Evolutionary conservation across 2,888 invertebrate species (phyloP).

Genomic region (Metallyticus violacea): DNA sequence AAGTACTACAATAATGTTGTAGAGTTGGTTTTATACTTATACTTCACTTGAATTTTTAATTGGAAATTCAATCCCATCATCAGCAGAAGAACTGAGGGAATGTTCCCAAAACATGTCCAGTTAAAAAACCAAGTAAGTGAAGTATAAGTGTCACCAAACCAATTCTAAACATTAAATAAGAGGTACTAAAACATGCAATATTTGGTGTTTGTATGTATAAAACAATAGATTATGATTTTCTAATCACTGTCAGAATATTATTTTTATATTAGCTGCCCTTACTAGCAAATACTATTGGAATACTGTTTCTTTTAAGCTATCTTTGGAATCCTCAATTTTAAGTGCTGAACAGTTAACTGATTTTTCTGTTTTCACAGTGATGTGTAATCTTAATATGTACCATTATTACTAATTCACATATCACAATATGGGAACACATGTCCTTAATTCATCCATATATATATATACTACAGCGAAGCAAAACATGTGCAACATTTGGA

Average conservation of each 20-base stretch:
- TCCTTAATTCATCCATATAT: neutral
- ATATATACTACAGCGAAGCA: neutral
- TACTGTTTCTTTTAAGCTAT: neutral
- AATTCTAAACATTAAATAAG: too few relatives aligned
- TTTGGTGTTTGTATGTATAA: neutral
- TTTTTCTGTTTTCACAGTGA: neutral
- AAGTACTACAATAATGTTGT: too few relatives aligned
- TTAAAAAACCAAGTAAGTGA: too few relatives aligned
- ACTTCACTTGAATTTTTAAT: too few relatives aligned
- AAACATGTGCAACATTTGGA: neutral
- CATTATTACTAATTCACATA: neutral
- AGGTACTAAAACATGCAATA: neutral
- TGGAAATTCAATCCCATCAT: too few relatives aligned
- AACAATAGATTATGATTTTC: neutral
- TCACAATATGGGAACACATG: neutral
- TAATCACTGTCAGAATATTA: neutral
- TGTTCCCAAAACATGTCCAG: too few relatives aligned
- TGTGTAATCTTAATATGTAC: neutral
- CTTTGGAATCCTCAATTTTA: neutral
- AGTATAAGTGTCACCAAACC: too few relatives aligned
- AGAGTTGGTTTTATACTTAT: too few relatives aligned
- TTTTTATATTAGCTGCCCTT: neutral
- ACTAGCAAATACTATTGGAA: neutral
- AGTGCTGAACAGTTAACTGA: neutral
- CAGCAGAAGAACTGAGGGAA: too few relatives aligned